These are phyloP conservation scores for Drosophila borborema DNA, from an alignment of 2,888 invertebrate species.

Conservation along the genomic window DNA sequence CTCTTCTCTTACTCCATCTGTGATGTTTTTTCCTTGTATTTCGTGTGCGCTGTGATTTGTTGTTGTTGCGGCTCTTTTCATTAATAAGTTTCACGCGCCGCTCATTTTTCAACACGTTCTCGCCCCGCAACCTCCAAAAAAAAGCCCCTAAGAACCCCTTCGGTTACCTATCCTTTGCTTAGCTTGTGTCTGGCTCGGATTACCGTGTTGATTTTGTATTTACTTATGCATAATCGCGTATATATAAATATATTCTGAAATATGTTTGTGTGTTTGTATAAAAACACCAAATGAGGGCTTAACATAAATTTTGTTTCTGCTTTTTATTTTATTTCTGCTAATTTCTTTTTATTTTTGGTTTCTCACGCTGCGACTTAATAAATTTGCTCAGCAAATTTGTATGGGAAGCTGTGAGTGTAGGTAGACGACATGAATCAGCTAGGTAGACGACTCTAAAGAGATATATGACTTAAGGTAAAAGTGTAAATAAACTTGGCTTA, in stretches of 20 bases:
- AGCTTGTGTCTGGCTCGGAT: slow-evolving; percentile 65
- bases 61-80: slow-evolving; percentile 70
- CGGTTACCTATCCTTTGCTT: slow-evolving; percentile 32
- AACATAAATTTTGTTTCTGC: slow-evolving; percentile 33
- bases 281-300: slow-evolving; percentile 27
- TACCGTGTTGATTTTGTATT: slow-evolving; percentile 76
- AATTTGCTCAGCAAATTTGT: slow-evolving; percentile 39
- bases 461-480: not conserved
- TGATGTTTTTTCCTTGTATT: slow-evolving; percentile 3
- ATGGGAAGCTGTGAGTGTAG: slow-evolving; percentile 20
- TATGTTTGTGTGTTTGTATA: not conserved
- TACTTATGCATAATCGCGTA: slow-evolving; percentile 40
- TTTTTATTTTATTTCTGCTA: slow-evolving; percentile 38
- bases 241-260: not conserved
- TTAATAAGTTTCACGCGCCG: slow-evolving; percentile 82
- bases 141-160: not conserved
- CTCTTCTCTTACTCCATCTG: slow-evolving; percentile 13
- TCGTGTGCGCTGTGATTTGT: slow-evolving; percentile 25
- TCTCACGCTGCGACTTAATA: slow-evolving; percentile 54
- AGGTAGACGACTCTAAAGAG: not conserved
- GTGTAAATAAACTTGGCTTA: not conserved
- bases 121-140: slow-evolving; percentile 10
- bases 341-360: slow-evolving; percentile 58
- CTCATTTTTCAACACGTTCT: slow-evolving; percentile 73
- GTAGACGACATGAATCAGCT: slow-evolving; percentile 7